These are phyloP conservation scores for Melitaea athalia DNA, from an alignment of 2,888 invertebrate species.

Conservation along the genomic window DNA sequence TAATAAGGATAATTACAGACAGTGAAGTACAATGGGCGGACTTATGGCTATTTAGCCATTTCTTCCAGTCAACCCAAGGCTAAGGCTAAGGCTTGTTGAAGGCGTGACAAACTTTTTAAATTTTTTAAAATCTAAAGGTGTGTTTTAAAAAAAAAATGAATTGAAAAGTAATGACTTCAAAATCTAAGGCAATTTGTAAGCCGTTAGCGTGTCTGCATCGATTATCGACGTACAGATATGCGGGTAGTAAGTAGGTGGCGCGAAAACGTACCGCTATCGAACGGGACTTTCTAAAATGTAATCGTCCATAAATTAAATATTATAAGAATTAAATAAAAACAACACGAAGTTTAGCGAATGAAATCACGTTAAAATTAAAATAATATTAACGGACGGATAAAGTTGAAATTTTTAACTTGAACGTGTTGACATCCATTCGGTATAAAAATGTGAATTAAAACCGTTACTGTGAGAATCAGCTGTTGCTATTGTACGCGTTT, in stretches of 20 bases:
- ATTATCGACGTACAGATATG: slow-evolving; percentile 52
- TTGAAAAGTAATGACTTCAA: neutral
- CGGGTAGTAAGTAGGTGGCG: slow-evolving; percentile 52
- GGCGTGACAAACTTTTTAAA: neutral
- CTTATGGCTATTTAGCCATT: too few relatives aligned
- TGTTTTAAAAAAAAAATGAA: neutral
- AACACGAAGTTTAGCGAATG: slow-evolving; percentile 3
- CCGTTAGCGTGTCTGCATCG: slow-evolving; percentile 50
- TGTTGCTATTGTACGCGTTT: slow-evolving; percentile 61
- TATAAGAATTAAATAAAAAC: slow-evolving; percentile 3
- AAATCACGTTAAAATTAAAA: slow-evolving; percentile 25
- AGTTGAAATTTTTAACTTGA: slow-evolving; percentile 38
- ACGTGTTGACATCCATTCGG: slow-evolving; percentile 36
- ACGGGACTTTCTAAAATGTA: slow-evolving; percentile 25
- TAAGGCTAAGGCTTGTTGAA: too few relatives aligned
- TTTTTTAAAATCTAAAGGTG: neutral
- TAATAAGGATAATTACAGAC: too few relatives aligned
- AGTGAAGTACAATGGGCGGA: too few relatives aligned
- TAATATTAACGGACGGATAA: slow-evolving; percentile 23
- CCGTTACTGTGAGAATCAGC: slow-evolving; percentile 75
- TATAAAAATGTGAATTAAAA: slow-evolving; percentile 46
- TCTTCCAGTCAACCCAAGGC: too few relatives aligned
- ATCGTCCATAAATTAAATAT: neutral
- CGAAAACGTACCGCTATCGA: slow-evolving; percentile 34
- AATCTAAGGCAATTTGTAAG: slow-evolving; percentile 53